Evolutionary conservation across 2,888 invertebrate species (phyloP).

Genomic region (Scaptomyza caliginosa): DNA sequence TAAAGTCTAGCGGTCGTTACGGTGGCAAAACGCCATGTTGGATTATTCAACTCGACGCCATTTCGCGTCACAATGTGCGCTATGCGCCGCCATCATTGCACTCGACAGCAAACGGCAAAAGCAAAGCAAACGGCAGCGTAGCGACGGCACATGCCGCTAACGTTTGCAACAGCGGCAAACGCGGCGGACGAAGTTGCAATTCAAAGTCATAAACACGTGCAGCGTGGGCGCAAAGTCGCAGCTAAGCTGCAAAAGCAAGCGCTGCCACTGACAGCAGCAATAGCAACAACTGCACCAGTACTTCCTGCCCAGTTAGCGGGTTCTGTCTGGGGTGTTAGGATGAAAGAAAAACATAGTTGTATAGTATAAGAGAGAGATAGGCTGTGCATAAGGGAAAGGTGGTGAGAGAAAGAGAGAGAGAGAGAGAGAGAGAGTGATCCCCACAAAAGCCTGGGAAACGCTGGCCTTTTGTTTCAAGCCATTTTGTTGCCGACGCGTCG

Average conservation of each 20-base stretch:
- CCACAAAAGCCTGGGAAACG: conserved; percentile 30
- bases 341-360: not conserved
- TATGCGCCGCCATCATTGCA: conserved; percentile 79
- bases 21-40: conserved; percentile 77
- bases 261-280: conserved; percentile 66
- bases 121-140: conserved; percentile 18
- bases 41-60: conserved; percentile 80
- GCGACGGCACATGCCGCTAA: conserved; percentile 39
- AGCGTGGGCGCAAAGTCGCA: conserved; percentile 80
- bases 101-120: conserved; percentile 66
- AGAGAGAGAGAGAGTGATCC: conserved; percentile 34
- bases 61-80: conserved; percentile 79
- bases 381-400: not conserved
- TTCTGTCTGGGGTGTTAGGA: no score
- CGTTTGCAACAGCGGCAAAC: conserved; percentile 49
- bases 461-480: conserved; percentile 67
- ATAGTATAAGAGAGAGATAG: not conserved
- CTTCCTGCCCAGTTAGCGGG: conserved; percentile 58
- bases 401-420: not conserved
- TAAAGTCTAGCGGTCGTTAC: conserved; percentile 64
- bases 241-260: conserved; percentile 69
- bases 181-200: conserved; percentile 80
- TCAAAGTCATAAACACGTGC: conserved; percentile 82
- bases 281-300: conserved; percentile 46
- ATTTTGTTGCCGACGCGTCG: conserved; percentile 63